phyloP scores from a whole-genome alignment of 2,113 vertebrate species.

The Elephantulus edwardii region DNA sequence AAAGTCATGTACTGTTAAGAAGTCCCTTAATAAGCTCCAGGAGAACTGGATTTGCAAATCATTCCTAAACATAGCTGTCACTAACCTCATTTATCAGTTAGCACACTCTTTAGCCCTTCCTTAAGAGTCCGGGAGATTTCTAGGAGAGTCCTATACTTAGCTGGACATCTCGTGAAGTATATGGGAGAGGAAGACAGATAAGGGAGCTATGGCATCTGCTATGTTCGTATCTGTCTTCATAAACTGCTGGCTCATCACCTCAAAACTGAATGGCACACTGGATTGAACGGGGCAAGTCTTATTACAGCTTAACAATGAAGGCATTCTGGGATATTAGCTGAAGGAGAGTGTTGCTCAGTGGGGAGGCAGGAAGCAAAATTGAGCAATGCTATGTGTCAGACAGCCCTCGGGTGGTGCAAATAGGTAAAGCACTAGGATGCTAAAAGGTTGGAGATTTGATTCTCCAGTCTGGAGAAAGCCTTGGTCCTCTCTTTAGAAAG shows the following conservation, averaged over 20 bases:
- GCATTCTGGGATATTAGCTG: constrained; percentile 15
- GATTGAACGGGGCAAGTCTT: constrained; percentile 1
- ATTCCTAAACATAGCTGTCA: constrained; percentile 85
- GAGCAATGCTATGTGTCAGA: not conserved
- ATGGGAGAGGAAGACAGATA: constrained; percentile 49
- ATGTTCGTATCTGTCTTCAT: not conserved
- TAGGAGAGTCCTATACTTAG: constrained; percentile 76
- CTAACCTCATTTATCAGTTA: constrained; percentile 83
- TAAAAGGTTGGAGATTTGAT: not conserved
- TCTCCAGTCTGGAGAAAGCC: not conserved
- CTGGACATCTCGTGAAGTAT: constrained; percentile 37
- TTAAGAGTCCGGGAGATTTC: constrained; percentile 81
- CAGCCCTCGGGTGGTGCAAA: not conserved
- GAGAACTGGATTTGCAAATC: constrained; percentile 86
- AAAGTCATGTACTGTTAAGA: constrained; percentile 88
- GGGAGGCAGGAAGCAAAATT: not conserved
- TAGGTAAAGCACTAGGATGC: not conserved
- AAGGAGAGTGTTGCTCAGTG: not conserved
- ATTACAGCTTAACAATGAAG: not conserved
- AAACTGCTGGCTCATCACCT: constrained; percentile 9
- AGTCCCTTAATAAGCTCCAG: constrained; percentile 86
- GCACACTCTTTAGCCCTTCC: constrained; percentile 80
- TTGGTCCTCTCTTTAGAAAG: not conserved
- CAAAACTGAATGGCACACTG: not conserved
- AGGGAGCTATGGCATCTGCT: constrained; percentile 59